Evolutionary conservation across 2,888 invertebrate species (phyloP).

Genomic region (Platynereis dumerilii): DNA sequence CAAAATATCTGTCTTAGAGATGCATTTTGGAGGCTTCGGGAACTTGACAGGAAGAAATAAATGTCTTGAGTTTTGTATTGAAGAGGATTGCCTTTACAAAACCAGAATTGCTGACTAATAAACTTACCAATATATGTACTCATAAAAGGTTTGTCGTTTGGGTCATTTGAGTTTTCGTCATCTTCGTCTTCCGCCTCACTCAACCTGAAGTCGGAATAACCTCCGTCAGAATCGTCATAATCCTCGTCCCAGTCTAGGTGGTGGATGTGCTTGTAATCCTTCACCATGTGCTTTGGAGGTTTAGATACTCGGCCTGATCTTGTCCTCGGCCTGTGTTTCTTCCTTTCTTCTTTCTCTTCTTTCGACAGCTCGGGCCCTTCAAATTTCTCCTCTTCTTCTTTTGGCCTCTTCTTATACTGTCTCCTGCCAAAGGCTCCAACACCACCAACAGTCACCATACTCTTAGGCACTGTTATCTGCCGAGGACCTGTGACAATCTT

Average conservation of each 20-base stretch:
- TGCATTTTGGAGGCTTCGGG: too few species aligned
- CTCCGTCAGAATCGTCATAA: constrained; percentile 69
- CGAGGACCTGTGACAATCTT: constrained; percentile 26
- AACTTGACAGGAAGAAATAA: too few species aligned
- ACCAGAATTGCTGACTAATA: too few species aligned
- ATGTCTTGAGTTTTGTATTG: too few species aligned
- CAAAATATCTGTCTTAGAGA: too few species aligned
- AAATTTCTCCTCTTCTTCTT: constrained; percentile 25
- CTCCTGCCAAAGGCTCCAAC: neutral
- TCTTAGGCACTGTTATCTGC: constrained; percentile 32
- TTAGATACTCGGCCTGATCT: constrained; percentile 68
- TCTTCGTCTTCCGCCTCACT: constrained; percentile 52
- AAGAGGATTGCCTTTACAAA: too few species aligned
- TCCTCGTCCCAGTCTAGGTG: constrained; percentile 69
- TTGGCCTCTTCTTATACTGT: constrained; percentile 27
- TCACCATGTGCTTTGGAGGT: constrained; percentile 71
- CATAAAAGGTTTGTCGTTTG: neutral
- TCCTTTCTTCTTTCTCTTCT: constrained; percentile 67
- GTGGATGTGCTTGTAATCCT: constrained; percentile 70
- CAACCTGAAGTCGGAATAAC: constrained; percentile 66
- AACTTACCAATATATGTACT: too few species aligned
- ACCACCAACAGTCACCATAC: constrained; percentile 6
- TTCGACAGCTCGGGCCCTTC: constrained; percentile 52
- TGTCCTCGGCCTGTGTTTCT: constrained; percentile 66
- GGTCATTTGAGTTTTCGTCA: constrained; percentile 7